Base-by-base conservation (phyloP, 2,888 invertebrate species). In the Cheilosia soror region DNA sequence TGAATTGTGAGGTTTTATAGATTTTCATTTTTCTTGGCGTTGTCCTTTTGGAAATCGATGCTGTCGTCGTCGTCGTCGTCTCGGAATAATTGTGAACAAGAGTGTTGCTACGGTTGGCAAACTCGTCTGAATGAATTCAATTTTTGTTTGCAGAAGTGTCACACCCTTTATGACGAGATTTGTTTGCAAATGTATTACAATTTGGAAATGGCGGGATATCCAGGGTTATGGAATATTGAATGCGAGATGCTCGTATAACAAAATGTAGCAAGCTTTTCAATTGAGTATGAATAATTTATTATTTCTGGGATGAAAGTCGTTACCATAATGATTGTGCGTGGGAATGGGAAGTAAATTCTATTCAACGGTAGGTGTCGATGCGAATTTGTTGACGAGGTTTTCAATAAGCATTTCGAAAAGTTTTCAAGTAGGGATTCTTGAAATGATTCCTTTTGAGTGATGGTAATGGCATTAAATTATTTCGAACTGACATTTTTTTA, bases 111-210 rank as follows among this genome's bases (percentile, higher is more conserved):
- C 6, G 63, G 31, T 53, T 37, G 49, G 47, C 6, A 29, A 60
- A 60, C 9, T 20, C 13, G 20, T 20, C 20, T n/a, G 27, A 25
- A 42, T 13, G 62, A 47, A 62, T 47, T 62, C 29, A 47, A 62
- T 68, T 66, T 66, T 40, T 55, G 55, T 20, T 29, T 13, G 40
- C 31, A 68, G 42, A 55, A 68, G 68, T 42, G 68, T 55, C 44
- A 15, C 31, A 68, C 42, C 55, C 55, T 53, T 60, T 51, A 72
- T 51, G 51, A 62, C 29, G 49, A 44, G 62, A 55, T 63, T 73
- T 63, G 62, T 40, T 44, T 53, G 53, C 44, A 42, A 73, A 73
- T 60, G 49, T 60, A n/a, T n/a, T 51, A 55, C 60, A 20, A 60
- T 60, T 51, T 47, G 11, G 44, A n/a, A 11, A 47, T 25, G 44